These are phyloP conservation scores for Caenorhabditis imperialis DNA, from an alignment of 2,888 invertebrate genomes.

Conservation along the genomic window DNA sequence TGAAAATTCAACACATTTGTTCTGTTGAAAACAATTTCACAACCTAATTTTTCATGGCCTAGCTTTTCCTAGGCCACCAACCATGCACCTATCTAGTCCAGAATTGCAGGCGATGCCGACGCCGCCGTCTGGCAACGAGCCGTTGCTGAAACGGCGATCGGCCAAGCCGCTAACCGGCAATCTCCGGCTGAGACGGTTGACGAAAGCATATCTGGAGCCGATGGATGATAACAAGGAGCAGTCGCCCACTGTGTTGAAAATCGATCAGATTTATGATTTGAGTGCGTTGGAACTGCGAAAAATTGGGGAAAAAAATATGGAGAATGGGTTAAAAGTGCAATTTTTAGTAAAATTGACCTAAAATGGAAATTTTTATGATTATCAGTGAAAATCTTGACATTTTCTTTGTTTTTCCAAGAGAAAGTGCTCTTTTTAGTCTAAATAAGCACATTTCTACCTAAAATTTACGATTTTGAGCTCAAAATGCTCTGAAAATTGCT, in stretches of 20 bases:
- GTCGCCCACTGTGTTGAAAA: slow-evolving; percentile 48
- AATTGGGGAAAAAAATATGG: slow-evolving; percentile 7
- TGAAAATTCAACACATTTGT: too few relatives aligned
- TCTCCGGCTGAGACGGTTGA: slow-evolving; percentile 56
- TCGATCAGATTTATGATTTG: slow-evolving; percentile 66
- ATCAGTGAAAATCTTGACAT: too few relatives aligned
- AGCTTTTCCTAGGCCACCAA: neutral
- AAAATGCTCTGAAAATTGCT: neutral
- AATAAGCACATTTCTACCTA: too few relatives aligned
- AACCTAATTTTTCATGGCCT: neutral
- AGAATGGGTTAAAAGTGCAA: too few relatives aligned
- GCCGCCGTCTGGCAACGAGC: slow-evolving; percentile 3
- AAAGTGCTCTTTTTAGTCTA: too few relatives aligned
- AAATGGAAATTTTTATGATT: too few relatives aligned
- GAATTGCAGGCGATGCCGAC: slow-evolving; percentile 40
- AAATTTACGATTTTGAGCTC: too few relatives aligned
- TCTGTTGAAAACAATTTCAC: too few relatives aligned
- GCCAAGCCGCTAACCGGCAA: slow-evolving; percentile 44
- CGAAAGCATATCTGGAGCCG: slow-evolving; percentile 72
- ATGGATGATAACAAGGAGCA: slow-evolving; percentile 55
- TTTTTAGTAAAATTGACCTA: too few relatives aligned
- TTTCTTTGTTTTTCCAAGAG: too few relatives aligned
- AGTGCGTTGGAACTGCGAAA: slow-evolving; percentile 25
- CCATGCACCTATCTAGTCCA: neutral
- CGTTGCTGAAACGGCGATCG: slow-evolving; percentile 26